Evolutionary conservation across 1,140 invertebrate species (phyloP).

Genomic region (Conus betulinus): DNA sequence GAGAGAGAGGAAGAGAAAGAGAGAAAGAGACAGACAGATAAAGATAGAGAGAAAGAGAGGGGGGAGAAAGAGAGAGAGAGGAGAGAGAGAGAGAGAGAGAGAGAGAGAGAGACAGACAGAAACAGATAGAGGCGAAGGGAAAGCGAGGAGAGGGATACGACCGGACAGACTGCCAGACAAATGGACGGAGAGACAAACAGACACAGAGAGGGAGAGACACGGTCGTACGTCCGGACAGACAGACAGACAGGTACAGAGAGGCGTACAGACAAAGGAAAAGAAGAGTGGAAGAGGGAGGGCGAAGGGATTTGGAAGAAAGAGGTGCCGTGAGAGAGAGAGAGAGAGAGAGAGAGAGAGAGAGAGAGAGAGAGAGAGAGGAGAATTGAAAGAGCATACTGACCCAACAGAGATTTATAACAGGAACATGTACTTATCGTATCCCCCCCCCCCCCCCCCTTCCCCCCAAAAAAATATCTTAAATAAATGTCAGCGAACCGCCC

Average conservation of each 20-base stretch:
- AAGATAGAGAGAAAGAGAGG: neutral
- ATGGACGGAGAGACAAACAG: conserved; percentile 7
- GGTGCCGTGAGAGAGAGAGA: no score
- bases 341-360: neutral
- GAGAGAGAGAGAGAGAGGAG: neutral
- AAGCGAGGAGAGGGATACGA: neutral
- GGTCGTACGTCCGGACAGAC: neutral
- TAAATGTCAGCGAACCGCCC: no score
- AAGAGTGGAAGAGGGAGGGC: neutral
- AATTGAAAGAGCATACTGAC: neutral
- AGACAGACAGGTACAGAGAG: conserved; percentile 3
- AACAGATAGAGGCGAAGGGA: neutral
- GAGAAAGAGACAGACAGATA: no score
- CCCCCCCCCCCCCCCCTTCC: no score
- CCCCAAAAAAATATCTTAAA: no score
- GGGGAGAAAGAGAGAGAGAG: neutral
- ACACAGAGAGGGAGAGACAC: conserved; percentile 13
- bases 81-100: neutral
- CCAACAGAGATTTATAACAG: neutral
- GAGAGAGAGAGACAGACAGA: neutral
- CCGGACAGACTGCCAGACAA: conserved; percentile 3
- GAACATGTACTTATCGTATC: no score
- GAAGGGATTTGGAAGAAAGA: no score
- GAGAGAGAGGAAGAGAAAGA: no score
- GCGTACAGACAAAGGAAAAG: neutral